Conservation (phyloP, 2,888 invertebrate species). For the Tachystola acroxantha region DNA sequence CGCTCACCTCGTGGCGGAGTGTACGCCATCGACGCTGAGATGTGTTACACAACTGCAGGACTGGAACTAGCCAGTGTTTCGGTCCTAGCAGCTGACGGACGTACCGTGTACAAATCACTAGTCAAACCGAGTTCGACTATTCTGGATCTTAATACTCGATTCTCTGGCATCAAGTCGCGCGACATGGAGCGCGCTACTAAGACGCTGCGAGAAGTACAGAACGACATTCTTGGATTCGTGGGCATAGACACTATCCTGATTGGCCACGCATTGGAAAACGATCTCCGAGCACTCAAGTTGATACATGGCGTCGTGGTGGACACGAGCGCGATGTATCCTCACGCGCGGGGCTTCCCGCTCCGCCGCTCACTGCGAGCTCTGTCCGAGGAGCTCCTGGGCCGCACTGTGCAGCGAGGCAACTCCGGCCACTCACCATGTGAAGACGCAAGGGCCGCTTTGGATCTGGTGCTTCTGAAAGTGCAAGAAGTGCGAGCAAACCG, state of each 20-base stretch:
- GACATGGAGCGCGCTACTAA: constrained; percentile 80
- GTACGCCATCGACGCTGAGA: constrained; percentile 97
- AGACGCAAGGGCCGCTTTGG: constrained; percentile 94
- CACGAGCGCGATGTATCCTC: constrained; percentile 93
- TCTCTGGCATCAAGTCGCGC: constrained; percentile 90
- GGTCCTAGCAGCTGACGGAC: constrained; percentile 85
- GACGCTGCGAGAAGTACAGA: constrained; percentile 88
- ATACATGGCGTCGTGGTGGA: constrained; percentile 92
- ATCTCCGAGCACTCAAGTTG: constrained; percentile 90
- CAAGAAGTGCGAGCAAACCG: constrained; percentile 48
- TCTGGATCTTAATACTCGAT: constrained; percentile 96
- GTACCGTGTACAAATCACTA: constrained; percentile 88
- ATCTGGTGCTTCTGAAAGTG: constrained; percentile 90
- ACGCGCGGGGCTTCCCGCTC: constrained; percentile 88
- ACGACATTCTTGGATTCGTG: constrained; percentile 88
- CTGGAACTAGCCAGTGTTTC: constrained; percentile 93
- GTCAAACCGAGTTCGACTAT: constrained; percentile 90
- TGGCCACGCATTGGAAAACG: constrained; percentile 97
- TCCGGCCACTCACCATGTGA: constrained; percentile 94
- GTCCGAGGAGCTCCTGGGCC: constrained; percentile 83
- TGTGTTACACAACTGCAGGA: constrained; percentile 94
- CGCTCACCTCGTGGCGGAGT: constrained; percentile 76
- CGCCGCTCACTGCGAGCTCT: constrained; percentile 90
- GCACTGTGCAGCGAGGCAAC: constrained; percentile 86
- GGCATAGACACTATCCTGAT: constrained; percentile 92